Evolutionary conservation across 2,888 invertebrate genomes (phyloP).

Genomic region (Apotomis capreana): DNA sequence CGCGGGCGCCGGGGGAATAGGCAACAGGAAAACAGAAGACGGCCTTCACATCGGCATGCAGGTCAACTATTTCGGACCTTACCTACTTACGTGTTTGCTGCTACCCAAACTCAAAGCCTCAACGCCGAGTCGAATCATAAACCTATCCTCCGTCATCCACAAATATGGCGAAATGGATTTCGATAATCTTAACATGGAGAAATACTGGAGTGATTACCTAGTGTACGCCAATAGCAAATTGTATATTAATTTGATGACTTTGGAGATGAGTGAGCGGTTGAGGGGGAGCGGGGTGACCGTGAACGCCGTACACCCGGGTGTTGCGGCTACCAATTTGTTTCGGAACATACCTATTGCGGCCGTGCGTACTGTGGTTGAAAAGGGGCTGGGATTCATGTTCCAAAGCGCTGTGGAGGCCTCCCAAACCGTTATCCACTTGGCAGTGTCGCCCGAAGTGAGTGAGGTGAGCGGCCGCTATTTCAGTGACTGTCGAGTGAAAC

Average conservation of each 20-base stretch:
- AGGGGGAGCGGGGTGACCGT: slow-evolving; percentile 82
- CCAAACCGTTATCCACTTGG: slow-evolving; percentile 79
- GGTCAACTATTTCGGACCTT: slow-evolving; percentile 85
- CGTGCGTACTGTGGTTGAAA: slow-evolving; percentile 61
- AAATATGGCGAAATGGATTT: slow-evolving; percentile 45
- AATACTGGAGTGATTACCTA: slow-evolving; percentile 78
- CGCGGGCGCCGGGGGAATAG: slow-evolving; percentile 61
- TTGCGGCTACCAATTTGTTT: slow-evolving; percentile 86
- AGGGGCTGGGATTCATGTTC: slow-evolving; percentile 67
- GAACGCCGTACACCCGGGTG: slow-evolving; percentile 87
- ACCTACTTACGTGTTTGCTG: slow-evolving; percentile 84
- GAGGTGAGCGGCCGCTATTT: slow-evolving; percentile 82
- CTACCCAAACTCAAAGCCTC: slow-evolving; percentile 62
- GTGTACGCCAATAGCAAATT: slow-evolving; percentile 83
- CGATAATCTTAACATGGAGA: slow-evolving; percentile 54
- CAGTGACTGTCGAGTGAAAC: slow-evolving; percentile 71
- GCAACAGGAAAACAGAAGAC: slow-evolving; percentile 73
- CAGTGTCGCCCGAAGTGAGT: slow-evolving; percentile 67
- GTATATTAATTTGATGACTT: slow-evolving; percentile 85
- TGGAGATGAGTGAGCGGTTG: slow-evolving; percentile 76
- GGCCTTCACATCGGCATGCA: slow-evolving; percentile 83
- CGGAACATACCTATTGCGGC: slow-evolving; percentile 82
- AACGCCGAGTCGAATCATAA: slow-evolving; percentile 78
- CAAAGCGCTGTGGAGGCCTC: slow-evolving; percentile 84
- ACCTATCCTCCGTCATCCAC: slow-evolving; percentile 79